Evolutionary conservation across 1,140 invertebrate species (phyloP).

Genomic region (Aleiodes sp.): DNA sequence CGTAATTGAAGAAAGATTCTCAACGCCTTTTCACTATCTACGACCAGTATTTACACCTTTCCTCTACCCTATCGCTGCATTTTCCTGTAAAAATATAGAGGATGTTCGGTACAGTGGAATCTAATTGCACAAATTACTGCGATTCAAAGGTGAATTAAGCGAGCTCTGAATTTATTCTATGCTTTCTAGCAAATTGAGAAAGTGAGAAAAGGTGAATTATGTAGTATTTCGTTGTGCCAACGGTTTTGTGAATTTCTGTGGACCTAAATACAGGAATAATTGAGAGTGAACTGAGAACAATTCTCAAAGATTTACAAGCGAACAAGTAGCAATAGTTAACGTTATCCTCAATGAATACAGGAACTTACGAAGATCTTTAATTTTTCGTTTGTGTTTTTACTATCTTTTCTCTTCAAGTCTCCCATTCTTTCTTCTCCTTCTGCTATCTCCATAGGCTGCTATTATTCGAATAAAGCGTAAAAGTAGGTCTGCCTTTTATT

Average conservation of each 20-base stretch:
- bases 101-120: slow-evolving; percentile 20
- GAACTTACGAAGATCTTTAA: slow-evolving; percentile 13
- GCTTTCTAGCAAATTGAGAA: not conserved
- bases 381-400: not conserved
- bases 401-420: not conserved
- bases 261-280: not conserved
- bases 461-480: slow-evolving; percentile 9
- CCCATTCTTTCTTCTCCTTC: not conserved
- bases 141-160: slow-evolving; percentile 23
- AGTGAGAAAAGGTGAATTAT: not conserved
- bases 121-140: slow-evolving; percentile 28
- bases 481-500: not conserved
- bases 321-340: slow-evolving; percentile 28
- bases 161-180: slow-evolving; percentile 19
- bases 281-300: not conserved
- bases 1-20: slow-evolving; percentile 24
- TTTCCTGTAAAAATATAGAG: slow-evolving; percentile 1
- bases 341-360: slow-evolving; percentile 25
- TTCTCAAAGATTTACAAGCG: not conserved
- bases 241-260: not conserved
- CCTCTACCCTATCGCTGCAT: not conserved
- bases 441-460: not conserved
- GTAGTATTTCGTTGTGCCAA: not conserved
- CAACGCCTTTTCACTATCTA: not conserved
- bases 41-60: not conserved